Evolutionary conservation across 2,888 invertebrate genomes (phyloP), one percentile per base, ranked within the genome.

Genomic region (Limnephilus auricula): DNA sequence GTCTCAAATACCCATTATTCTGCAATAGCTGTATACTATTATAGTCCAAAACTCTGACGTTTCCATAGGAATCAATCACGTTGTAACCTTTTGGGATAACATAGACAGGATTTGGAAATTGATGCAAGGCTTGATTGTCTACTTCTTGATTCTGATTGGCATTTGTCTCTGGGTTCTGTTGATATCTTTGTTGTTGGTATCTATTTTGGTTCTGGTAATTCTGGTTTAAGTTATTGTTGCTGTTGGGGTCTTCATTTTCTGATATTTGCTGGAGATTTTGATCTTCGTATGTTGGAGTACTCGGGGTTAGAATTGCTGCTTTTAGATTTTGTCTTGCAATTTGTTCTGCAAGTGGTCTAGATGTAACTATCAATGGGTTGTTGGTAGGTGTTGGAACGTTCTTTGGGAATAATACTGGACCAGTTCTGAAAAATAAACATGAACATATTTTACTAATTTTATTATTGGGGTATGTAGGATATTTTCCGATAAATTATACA

Each of bases 351-450:
- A 96, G 94, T 0, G 96, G 96, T 4, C 95, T 93, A 0, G 96
- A 94, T 0, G 96, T 96, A 1, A 96, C 96, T 18, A 96, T 94
- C 3, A 96, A 94, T 0, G 96, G 96, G 0, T 94, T 94, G 0
- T 94, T 94, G 0, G 95, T 95, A 0, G 95, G 94, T 0, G 95
- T 95, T 0, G 95, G 95, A 0, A 94, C 94, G 90, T 95, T 95
- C 93, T 95, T 95, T 0, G 96, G 96, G 93, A 96, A 96, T 0
- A 95, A 93, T 0, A 96, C 95, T 90, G 96, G 96, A 0, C 96
- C 96, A 94, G 96, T 94, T 92, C 96, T 96, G 94, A 2, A 94
- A 94, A 50, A 45, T 37, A 92, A 92, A 90, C 89, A 25, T 40
- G 13, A 80, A 80, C 15, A 32, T 31, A 79, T 50, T n/a, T 12